Conservation (phyloP, 2,113 vertebrate genomes). For the Recurvirostra avosetta region DNA sequence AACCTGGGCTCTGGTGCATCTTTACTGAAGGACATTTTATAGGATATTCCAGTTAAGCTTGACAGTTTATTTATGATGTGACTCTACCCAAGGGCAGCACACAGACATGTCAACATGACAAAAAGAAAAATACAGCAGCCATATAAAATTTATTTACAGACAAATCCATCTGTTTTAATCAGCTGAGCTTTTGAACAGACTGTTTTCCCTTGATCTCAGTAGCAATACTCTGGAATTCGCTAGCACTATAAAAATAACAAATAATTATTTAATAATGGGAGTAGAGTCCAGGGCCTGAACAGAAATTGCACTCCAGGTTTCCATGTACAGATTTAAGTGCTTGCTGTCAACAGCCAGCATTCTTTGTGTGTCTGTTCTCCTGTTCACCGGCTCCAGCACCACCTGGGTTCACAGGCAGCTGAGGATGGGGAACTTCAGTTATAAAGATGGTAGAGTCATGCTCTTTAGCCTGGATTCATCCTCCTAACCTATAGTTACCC, state of each 20-base stretch:
- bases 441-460: not conserved
- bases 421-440: not conserved
- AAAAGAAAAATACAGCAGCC: slow-evolving; percentile 24
- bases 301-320: not conserved
- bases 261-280: not conserved
- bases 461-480: not conserved
- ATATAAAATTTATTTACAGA: slow-evolving; percentile 16
- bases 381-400: not conserved
- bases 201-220: slow-evolving; percentile 38
- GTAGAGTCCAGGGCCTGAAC: not conserved
- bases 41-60: not conserved
- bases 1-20: not conserved
- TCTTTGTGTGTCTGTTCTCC: not conserved
- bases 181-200: slow-evolving; percentile 29
- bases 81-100: not conserved
- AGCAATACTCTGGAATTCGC: slow-evolving; percentile 17
- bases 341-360: not conserved
- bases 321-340: not conserved
- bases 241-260: slow-evolving; percentile 12
- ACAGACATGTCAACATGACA: not conserved
- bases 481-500: not conserved
- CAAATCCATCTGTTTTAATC: slow-evolving; percentile 56
- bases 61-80: slow-evolving; percentile 31
- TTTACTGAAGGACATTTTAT: slow-evolving; percentile 13
- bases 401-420: not conserved